These are phyloP conservation scores for Lysandra coridon DNA, from an alignment of 2,888 invertebrate genomes.

Conservation along the genomic window DNA sequence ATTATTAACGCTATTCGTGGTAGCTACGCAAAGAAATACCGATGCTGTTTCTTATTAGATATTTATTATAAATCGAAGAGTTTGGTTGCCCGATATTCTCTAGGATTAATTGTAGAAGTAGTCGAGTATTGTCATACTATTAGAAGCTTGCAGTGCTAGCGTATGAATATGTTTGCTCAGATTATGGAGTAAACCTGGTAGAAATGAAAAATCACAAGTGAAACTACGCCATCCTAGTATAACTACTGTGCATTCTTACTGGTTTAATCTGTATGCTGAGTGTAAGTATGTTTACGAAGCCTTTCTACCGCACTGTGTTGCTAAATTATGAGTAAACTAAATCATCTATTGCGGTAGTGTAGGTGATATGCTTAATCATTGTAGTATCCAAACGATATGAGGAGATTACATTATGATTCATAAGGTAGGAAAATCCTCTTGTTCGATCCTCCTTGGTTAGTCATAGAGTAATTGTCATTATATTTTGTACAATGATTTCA, in stretches of 20 bases:
- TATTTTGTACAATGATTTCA: conserved; percentile 18
- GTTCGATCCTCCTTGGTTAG: neutral
- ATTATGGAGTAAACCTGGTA: conserved; percentile 34
- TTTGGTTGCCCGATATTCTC: conserved; percentile 67
- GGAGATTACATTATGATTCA: conserved; percentile 57
- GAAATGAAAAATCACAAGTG: neutral
- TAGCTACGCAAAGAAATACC: conserved; percentile 64
- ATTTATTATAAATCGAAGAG: conserved; percentile 70
- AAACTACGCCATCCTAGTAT: neutral
- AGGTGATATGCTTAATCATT: conserved; percentile 62
- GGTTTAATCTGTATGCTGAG: conserved; percentile 25
- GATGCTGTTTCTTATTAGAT: conserved; percentile 53
- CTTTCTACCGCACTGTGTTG: conserved; percentile 25
- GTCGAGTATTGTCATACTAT: conserved; percentile 61
- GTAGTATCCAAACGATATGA: conserved; percentile 63
- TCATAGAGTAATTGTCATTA: neutral
- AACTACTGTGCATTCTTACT: neutral
- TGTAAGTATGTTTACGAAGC: conserved; percentile 26
- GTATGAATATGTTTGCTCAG: conserved; percentile 48
- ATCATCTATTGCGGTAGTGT: conserved; percentile 47
- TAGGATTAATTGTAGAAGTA: conserved; percentile 64
- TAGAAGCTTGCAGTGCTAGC: conserved; percentile 67
- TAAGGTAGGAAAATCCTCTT: conserved; percentile 21
- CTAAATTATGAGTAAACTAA: conserved; percentile 11
- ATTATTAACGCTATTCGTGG: conserved; percentile 63